Evolutionary conservation across 2,113 vertebrate species (phyloP), one percentile per base, ranked within the genome.

Genomic region (Dipodomys stephensi): DNA sequence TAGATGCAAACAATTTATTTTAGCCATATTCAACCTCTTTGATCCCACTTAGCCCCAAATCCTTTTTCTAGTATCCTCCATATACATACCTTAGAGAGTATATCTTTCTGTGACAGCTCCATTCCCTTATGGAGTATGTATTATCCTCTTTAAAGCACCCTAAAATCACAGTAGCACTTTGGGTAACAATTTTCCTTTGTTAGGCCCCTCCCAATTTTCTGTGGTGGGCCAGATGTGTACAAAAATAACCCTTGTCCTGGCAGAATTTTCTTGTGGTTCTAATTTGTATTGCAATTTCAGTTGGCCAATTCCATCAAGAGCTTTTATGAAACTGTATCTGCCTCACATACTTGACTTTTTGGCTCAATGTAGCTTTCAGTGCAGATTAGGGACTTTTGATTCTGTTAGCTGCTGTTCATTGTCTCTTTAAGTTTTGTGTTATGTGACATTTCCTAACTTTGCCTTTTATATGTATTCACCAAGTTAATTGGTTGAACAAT

Each of bases 381-480:
- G 7, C 86, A 71, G 23, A 79, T 65, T 49, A 28, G 79, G 83
- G 68, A 79, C n/a, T 91, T 89, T 71, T 32, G 81, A 88, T 89
- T 91, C 30, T 87, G 67, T 83, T 32, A 57, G 18, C 49, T 88
- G 60, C 32, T 85, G 77, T 78, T 96, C 32, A n/a, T 30, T 79
- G 12, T 92, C 28, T 89, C 28, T 77, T 16, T 91, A 74, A 71
- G 49, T n/a, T 86, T 95, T 94, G 87, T 83, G 74, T 90, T 69
- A 65, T n/a, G 30, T 87, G 73, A 90, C 89, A 78, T 92, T 92
- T 90, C 67, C 90, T 84, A 95, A 81, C 27, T 72, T 93, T 87
- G 13, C 86, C 32, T 35, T 95, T 87, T 93, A 44, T 84, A 3
- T 93, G 68, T 93, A 73, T 93, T 83, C 25, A 73, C 49, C 25